Conservation (phyloP, 2,888 invertebrate species). For the Diaphora mendica region DNA sequence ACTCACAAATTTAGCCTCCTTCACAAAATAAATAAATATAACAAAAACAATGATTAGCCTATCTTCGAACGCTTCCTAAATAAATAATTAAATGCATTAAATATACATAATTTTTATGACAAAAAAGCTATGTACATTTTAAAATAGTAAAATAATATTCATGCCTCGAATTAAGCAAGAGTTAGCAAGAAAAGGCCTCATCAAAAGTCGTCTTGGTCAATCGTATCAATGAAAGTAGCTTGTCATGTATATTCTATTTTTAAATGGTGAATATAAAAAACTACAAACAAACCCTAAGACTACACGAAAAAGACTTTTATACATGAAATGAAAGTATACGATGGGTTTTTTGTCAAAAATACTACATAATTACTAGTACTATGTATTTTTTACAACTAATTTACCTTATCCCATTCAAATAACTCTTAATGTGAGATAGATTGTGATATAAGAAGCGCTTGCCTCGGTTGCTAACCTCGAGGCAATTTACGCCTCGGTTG, state of each 20-base stretch:
- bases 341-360: not conserved
- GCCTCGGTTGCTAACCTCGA: constrained; percentile 13
- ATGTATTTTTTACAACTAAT: not conserved
- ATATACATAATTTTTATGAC: not conserved
- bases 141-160: not conserved
- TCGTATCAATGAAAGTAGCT: not conserved
- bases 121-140: constrained; percentile 4
- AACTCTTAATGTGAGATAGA: not conserved
- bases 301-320: not conserved
- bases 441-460: not conserved
- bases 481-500: constrained; percentile 14
- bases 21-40: constrained; percentile 7
- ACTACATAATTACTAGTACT: not conserved
- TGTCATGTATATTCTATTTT: not conserved
- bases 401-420: not conserved
- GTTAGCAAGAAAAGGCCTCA: not conserved
- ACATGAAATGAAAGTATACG: not conserved
- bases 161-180: constrained; percentile 11
- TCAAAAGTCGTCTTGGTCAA: not conserved
- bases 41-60: not conserved
- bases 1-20: constrained; percentile 6
- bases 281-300: not conserved
- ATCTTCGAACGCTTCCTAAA: not conserved
- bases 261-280: not conserved
- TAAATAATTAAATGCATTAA: not conserved